Percentiles rank a stretch among this genome's conserved stretches.
phyloP scores from a whole-genome alignment of 2,113 vertebrate species.

The Odocoileus hemionus region DNA sequence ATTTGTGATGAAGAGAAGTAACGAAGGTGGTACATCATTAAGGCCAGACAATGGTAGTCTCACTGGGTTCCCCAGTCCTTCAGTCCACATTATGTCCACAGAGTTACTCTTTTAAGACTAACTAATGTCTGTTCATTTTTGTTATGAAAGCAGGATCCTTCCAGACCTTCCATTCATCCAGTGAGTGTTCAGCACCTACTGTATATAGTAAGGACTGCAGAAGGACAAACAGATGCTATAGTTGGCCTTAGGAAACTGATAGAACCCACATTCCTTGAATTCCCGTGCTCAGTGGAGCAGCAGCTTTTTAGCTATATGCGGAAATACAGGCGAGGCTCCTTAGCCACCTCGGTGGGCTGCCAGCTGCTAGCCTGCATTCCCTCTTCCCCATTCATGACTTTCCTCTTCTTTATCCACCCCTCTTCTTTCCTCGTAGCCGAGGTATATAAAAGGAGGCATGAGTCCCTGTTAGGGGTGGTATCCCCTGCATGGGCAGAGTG shows the following conservation, averaged over 20 bases:
- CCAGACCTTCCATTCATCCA: background rate
- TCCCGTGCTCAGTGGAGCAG: background rate
- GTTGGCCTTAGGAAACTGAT: background rate
- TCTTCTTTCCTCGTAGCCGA: background rate
- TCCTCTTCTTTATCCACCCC: background rate
- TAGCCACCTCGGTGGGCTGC: background rate
- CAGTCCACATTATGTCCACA: background rate
- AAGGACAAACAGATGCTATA: background rate
- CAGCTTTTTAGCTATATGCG: background rate
- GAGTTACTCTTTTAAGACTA: background rate
- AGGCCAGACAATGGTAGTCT: background rate
- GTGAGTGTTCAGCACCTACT: background rate
- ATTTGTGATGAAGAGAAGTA: conserved; percentile 52
- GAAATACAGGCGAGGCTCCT: background rate
- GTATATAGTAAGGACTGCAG: background rate
- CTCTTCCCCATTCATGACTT: background rate
- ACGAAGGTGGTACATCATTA: rapidly evolving
- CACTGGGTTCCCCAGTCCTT: background rate
- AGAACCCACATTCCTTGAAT: background rate
- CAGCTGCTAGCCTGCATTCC: background rate
- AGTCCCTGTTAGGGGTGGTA: background rate
- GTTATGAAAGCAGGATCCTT: background rate
- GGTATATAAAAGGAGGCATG: background rate
- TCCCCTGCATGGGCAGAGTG: background rate
- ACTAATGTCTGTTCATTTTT: background rate